phyloP scores from a whole-genome alignment of 64 coral and sea anemone species.

The Cladopsammia gracilis region DNA sequence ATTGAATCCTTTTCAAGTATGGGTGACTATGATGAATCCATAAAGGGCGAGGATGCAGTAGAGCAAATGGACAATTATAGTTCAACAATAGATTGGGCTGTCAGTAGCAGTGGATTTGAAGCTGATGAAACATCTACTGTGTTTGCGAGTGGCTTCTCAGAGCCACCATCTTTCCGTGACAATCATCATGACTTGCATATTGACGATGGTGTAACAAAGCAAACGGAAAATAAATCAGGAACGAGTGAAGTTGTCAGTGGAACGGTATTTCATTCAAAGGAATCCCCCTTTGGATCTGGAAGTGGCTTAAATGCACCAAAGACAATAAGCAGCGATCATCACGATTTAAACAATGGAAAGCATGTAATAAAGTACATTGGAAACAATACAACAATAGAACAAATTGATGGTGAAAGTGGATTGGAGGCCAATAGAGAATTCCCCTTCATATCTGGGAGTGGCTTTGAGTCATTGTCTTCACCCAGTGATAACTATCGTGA shows the following conservation, averaged over 20 bases:
- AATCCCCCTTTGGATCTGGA: not conserved
- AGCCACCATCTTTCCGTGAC: too few relatives aligned
- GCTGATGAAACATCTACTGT: not conserved
- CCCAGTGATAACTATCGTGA: not conserved
- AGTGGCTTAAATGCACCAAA: not conserved
- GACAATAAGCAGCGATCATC: not conserved
- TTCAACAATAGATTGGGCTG: not conserved
- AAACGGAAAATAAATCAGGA: not conserved
- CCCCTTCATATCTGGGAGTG: not conserved
- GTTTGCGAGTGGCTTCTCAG: not conserved
- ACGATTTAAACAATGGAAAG: not conserved
- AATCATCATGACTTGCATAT: not conserved
- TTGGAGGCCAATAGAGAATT: not conserved
- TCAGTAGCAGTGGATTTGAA: not conserved
- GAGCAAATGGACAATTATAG: not conserved
- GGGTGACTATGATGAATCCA: not conserved
- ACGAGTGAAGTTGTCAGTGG: not conserved
- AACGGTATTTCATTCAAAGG: not conserved
- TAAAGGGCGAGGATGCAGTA: not conserved
- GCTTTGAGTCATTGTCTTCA: not conserved
- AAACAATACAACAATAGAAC: not conserved
- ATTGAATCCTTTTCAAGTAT: not conserved
- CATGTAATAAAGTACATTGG: not conserved
- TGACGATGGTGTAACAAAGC: not conserved
- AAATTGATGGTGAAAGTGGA: not conserved